Percentiles rank a stretch among this genome's conserved stretches.
Conservation (phyloP, 2,113 vertebrate species). For the Nerophis lumbriciformis region DNA sequence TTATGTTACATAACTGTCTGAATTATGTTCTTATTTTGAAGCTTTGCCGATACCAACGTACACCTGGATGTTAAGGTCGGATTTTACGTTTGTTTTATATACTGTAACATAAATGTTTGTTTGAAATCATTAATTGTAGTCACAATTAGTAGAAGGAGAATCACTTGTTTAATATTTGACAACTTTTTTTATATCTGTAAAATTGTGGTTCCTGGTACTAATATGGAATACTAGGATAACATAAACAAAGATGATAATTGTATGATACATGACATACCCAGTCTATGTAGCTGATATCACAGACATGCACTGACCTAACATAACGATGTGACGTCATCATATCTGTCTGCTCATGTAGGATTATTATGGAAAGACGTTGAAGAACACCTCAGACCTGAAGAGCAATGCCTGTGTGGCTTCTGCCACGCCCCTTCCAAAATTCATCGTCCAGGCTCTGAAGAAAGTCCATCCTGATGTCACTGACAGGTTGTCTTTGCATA, state of each 20-base stretch:
- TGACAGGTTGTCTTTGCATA: constrained; percentile 61
- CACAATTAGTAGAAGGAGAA: too few relatives aligned
- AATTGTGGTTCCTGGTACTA: too few relatives aligned
- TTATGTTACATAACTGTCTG: background rate
- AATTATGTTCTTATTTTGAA: background rate
- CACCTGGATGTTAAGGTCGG: constrained; percentile 67
- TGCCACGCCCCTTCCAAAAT: constrained; percentile 39
- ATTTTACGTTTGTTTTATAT: too few relatives aligned
- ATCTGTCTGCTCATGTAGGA: constrained; percentile 59
- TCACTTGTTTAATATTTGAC: too few relatives aligned
- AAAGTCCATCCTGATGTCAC: constrained; percentile 77
- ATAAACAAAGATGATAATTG: too few relatives aligned
- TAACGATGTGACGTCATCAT: background rate
- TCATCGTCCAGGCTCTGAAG: constrained; percentile 68
- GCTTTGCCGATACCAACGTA: constrained; percentile 19
- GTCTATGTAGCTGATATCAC: background rate
- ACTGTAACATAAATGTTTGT: too few relatives aligned
- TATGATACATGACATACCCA: background rate
- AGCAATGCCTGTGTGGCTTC: constrained; percentile 72
- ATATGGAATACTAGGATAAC: too few relatives aligned
- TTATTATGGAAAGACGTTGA: constrained; percentile 78
- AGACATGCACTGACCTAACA: background rate
- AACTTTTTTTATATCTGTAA: too few relatives aligned
- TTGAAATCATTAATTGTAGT: too few relatives aligned
- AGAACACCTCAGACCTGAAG: constrained; percentile 73